phyloP scores from a whole-genome alignment of 92 coral and sea anemone genomes.

The Phymanthus crucifer region DNA sequence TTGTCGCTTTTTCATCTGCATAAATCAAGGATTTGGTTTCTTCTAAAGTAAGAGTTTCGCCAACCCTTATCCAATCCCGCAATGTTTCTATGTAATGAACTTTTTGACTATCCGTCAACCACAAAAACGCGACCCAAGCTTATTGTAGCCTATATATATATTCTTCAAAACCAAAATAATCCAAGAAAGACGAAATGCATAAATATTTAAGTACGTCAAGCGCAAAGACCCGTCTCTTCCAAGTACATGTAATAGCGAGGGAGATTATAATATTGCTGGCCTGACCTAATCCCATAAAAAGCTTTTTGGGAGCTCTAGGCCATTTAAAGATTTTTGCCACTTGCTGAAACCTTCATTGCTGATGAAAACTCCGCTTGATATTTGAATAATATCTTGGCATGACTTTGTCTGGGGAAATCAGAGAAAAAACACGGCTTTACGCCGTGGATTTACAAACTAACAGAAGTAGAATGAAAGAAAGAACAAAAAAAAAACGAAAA shows the following conservation, averaged over 20 bases:
- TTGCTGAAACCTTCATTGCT: neutral
- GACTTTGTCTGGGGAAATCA: neutral
- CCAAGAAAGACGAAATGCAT: constrained; percentile 22
- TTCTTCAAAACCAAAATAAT: constrained; percentile 26
- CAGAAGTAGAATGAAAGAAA: neutral
- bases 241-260: neutral
- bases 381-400: neutral
- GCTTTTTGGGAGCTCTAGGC: neutral
- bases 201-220: constrained; percentile 15
- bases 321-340: neutral
- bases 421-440: neutral
- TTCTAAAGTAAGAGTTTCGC: neutral
- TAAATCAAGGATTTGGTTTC: neutral
- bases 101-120: constrained; percentile 6
- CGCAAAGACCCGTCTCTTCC: neutral
- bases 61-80: neutral
- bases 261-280: neutral
- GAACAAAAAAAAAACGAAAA: neutral
- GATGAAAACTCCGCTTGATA: neutral
- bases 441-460: neutral
- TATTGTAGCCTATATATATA: neutral
- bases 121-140: neutral
- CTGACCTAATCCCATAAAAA: neutral
- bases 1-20: neutral
- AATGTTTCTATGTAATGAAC: neutral